Evolutionary conservation across 2,888 invertebrate species (phyloP), one percentile per base, ranked within the genome.

Genomic region (Hemaris fuciformis): DNA sequence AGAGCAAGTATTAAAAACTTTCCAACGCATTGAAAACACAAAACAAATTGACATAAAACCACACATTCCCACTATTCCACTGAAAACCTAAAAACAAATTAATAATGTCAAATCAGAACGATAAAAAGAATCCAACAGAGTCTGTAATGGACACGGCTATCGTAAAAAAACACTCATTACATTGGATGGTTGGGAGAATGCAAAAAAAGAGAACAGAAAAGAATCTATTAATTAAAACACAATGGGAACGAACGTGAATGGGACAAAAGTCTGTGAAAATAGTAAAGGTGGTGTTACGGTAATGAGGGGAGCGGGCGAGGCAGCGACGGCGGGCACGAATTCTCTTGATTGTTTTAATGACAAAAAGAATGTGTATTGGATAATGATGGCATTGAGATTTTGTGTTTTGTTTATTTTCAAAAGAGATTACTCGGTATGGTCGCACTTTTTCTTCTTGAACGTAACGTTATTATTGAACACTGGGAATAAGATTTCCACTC

Each of bases 221-320:
- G 80, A 83, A 86, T 85, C 82, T 81, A 87, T 85, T 86, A 86
- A 85, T 87, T 86, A 87, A 79, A 76, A 71, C 74, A 85, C 83
- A 85, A 83, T 77, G 69, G 75, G 68, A 65, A 73, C 60, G 66
- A 63, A 65, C 68, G 64, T 74, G 78, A 78, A 77, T 76, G 71
- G 75, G 67, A 77, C 74, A 73, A 77, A 76, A 75, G 74, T 77
- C 79, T 71, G 71, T 67, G 68, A 70, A 66, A 72, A 74, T 66
- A 67, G 65, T 58, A 57, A 62, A 38, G 43, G 38, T 41, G 45
- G 34, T 60, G 46, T 13, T 25, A 31, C 38, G 31, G 53, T 62
- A 34, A 34, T n/a, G 62, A 43, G 25, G 42, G 23, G 20, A 27
- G 58, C 34, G 38, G 42, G 20, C 7, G 31, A 5, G 13, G 13